These are phyloP conservation scores for Euura saliciscinereae DNA, from an alignment of 1,140 invertebrate genomes.

Conservation along the genomic window DNA sequence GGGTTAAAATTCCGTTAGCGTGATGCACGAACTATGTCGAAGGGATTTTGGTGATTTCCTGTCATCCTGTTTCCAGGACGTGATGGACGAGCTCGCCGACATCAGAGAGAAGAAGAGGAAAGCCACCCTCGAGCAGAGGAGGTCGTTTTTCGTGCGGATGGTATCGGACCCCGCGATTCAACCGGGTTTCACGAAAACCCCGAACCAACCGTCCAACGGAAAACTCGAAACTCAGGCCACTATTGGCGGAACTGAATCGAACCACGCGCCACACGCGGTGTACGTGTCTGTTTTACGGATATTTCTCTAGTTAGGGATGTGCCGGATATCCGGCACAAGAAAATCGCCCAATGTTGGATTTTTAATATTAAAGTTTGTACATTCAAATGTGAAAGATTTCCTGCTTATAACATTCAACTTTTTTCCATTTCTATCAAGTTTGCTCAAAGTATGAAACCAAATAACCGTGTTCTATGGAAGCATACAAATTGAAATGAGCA, in stretches of 20 bases:
- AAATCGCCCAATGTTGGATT: too few relatives aligned
- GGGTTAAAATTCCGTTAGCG: too few relatives aligned
- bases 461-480: too few relatives aligned
- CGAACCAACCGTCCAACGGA: constrained; percentile 46
- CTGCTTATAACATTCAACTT: too few relatives aligned
- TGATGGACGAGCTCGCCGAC: constrained; percentile 71
- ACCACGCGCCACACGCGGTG: constrained; percentile 31
- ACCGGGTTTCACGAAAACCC: constrained; percentile 57
- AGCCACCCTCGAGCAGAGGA: constrained; percentile 83
- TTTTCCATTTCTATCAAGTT: not conserved
- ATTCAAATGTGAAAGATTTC: too few relatives aligned
- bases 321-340: too few relatives aligned
- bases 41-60: too few relatives aligned
- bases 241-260: constrained; percentile 44
- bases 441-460: not conserved
- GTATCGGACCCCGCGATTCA: constrained; percentile 93
- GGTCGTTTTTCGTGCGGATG: constrained; percentile 97
- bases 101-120: constrained; percentile 71
- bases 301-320: not conserved
- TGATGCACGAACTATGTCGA: too few relatives aligned
- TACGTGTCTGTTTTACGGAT: constrained; percentile 27
- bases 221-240: constrained; percentile 55
- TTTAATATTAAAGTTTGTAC: too few relatives aligned
- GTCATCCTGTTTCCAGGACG: constrained; percentile 55
- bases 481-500: too few relatives aligned